These are phyloP conservation scores for Cassiopea andromeda DNA, from an alignment of 30 jellyfish, hydroid and myxozoan genomes.

Conservation along the genomic window DNA sequence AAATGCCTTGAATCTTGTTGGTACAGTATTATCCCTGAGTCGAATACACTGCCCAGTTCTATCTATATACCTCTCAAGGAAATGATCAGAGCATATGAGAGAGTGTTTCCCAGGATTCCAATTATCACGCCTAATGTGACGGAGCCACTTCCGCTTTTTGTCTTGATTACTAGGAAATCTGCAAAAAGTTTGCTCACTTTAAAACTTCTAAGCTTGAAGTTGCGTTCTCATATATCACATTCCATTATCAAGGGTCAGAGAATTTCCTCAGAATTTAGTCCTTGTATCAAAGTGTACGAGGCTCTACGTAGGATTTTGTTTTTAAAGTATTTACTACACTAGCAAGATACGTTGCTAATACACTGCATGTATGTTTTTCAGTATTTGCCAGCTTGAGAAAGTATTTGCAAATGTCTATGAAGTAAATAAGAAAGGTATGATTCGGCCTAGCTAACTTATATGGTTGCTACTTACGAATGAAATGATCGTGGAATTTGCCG, in stretches of 20 bases:
- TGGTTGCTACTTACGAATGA: constrained; percentile 45
- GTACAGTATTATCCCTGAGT: constrained; percentile 14
- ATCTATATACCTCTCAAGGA: neutral
- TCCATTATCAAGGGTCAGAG: neutral
- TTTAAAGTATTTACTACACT: neutral
- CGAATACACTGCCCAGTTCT: constrained; percentile 2
- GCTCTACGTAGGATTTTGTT: neutral
- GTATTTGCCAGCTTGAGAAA: neutral
- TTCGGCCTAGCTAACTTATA: neutral
- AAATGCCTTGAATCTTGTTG: constrained; percentile 42
- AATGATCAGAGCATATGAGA: constrained; percentile 22
- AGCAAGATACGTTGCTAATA: neutral
- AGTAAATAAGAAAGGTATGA: neutral
- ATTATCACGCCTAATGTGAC: neutral
- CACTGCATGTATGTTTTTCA: neutral
- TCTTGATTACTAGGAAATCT: constrained; percentile 25
- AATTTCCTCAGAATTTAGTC: neutral
- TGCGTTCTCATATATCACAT: neutral
- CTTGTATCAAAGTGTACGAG: neutral
- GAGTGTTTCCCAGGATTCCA: constrained; percentile 39
- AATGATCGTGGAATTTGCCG: constrained; percentile 42
- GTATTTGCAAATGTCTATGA: neutral
- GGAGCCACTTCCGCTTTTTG: constrained; percentile 17
- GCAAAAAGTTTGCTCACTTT: neutral
- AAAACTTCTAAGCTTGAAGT: neutral